Base-by-base conservation (phyloP, 1,140 invertebrate genomes). In the Lerema accius region DNA sequence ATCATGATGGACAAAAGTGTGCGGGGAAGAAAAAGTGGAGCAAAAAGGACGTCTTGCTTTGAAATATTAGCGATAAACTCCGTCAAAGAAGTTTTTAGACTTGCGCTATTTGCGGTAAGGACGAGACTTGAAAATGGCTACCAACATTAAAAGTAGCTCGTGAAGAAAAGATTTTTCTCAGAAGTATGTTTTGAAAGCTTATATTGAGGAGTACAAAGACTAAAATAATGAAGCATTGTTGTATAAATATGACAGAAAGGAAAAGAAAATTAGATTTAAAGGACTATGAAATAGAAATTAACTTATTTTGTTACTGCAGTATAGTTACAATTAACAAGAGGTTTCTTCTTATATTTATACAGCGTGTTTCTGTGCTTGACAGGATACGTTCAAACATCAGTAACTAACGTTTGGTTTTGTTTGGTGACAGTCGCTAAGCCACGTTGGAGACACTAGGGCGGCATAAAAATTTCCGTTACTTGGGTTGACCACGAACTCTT, bases 1-100 rank as follows among this genome's bases (percentile, higher is more conserved):
- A 56, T 28, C 40, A 17, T 19, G 26, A 45, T 56, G 26, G 32
- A 56, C 40, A 45, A 45, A 56, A 37, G 1, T 11, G 35, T 4
- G 40, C 16, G n/a, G 32, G 14, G 9, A 43, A 17, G 40, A 35
- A 13, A 32, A 58, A 58, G 23, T 58, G 23, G 5, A n/a, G 23
- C 40, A 58, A 58, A 15, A 58, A 58, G 28, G 26, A 45, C 23
- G 15, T 45, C 19, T 42, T 55, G 14, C 26, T 43, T 58, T 28
- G 39, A 58, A 58, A 58, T 45, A 58, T 58, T 45, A 35, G 10
- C 45, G 40, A 35, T 43, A 45, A 58, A 32, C 40, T 58, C 40
- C 40, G 28, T 58, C 28, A 43, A 58, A 45, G 40, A 58, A 58
- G 19, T 56, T 58, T 32, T 23, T 28, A 15, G 42, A 43, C 53